Conservation (phyloP, 2,113 vertebrate species). For the Corydoras maculifer region DNA sequence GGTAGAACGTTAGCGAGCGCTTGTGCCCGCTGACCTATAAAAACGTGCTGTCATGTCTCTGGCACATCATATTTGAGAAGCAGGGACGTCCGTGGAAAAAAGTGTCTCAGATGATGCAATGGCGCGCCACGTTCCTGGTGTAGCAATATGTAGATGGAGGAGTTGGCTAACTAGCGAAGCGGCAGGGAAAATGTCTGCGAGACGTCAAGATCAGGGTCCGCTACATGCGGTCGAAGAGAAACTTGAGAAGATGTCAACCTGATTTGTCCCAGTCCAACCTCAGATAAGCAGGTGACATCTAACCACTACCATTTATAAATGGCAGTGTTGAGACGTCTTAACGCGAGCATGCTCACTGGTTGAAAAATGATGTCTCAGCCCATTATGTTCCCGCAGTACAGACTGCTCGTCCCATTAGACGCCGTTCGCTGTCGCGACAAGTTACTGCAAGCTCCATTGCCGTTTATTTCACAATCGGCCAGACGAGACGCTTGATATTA, state of each 20-base stretch:
- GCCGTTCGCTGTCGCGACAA: conserved; percentile 55
- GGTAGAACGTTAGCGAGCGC: conserved; percentile 44
- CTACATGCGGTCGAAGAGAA: neutral
- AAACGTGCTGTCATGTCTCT: conserved; percentile 24
- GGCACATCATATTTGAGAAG: conserved; percentile 24
- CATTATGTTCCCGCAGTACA: conserved; percentile 68
- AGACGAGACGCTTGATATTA: conserved; percentile 77
- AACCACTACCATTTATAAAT: conserved; percentile 57
- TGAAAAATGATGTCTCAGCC: conserved; percentile 73
- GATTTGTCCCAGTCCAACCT: conserved; percentile 42
- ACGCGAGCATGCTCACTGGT: conserved; percentile 60
- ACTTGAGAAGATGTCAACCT: conserved; percentile 1
- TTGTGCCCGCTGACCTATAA: conserved; percentile 41
- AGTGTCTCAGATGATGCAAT: conserved; percentile 25
- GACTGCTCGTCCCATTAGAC: conserved; percentile 72
- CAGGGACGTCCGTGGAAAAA: conserved; percentile 24
- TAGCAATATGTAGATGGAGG: neutral
- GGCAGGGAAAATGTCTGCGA: neutral
- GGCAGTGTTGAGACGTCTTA: conserved; percentile 63
- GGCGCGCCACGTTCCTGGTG: neutral
- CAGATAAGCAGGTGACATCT: conserved; percentile 59
- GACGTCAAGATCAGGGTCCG: neutral
- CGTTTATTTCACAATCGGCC: conserved; percentile 74
- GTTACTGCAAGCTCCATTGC: conserved; percentile 77
- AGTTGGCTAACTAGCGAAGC: conserved; percentile 1